Conservation (phyloP, 2,797 vertebrate species). For the Emys orbicularis region DNA sequence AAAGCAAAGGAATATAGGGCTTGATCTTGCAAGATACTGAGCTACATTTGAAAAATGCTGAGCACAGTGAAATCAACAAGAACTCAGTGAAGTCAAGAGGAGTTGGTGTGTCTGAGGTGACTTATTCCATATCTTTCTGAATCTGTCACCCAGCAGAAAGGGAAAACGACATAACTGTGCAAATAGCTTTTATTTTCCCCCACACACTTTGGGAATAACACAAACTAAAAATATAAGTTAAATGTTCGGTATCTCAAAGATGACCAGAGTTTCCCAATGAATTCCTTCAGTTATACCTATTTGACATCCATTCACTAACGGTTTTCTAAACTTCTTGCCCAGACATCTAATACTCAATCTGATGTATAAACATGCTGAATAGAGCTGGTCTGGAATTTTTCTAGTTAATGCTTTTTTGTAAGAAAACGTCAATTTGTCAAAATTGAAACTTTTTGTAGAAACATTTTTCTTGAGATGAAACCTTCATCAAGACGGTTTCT, state of each 20-base stretch:
- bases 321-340: neutral
- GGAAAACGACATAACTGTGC: neutral
- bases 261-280: neutral
- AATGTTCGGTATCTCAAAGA: neutral
- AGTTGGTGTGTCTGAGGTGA: neutral
- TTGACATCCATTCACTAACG: neutral
- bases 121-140: neutral
- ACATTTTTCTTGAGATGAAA: neutral
- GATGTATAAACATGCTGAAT: neutral
- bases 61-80: neutral
- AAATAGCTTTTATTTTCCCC: neutral
- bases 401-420: neutral
- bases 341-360: rapidly evolving
- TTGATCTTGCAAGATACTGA: neutral
- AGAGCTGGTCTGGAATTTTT: neutral
- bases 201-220: neutral
- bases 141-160: neutral
- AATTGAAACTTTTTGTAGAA: neutral
- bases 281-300: neutral
- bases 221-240: neutral
- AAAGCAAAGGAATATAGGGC: neutral
- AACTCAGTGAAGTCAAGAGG: neutral
- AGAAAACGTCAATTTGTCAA: neutral
- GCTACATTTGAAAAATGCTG: neutral
- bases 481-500: neutral